Evolutionary conservation across 2,113 vertebrate species (phyloP).

Genomic region (Actenoides lindsayi): DNA sequence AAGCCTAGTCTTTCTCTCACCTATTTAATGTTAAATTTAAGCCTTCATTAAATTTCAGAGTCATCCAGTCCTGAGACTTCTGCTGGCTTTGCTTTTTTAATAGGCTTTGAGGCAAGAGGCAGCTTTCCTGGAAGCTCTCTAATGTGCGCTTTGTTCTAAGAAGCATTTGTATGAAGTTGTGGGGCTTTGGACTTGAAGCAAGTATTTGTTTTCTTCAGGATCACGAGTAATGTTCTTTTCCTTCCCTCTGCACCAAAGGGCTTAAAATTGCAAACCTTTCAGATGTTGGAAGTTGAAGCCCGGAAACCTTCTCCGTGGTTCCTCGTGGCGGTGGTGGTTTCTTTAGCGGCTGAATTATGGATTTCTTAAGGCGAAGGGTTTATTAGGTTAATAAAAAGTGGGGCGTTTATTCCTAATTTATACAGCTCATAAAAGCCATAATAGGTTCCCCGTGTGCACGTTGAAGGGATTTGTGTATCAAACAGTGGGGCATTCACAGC

Average conservation of each 20-base stretch:
- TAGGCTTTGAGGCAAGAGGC: background rate
- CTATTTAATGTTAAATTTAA: background rate
- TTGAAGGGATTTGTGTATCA: background rate
- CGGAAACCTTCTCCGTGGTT: background rate
- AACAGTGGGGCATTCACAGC: background rate
- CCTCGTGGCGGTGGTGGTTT: conserved; percentile 41
- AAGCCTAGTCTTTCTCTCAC: background rate
- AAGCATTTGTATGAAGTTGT: background rate
- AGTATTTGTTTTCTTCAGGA: conserved; percentile 52
- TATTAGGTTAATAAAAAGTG: conserved; percentile 40
- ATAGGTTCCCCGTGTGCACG: background rate
- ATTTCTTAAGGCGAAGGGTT: background rate
- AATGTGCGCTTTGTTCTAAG: background rate
- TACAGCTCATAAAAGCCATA: conserved; percentile 34
- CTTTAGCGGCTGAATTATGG: background rate
- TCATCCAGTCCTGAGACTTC: background rate
- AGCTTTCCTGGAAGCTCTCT: conserved; percentile 1
- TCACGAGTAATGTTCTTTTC: conserved; percentile 27
- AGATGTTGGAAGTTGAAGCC: background rate
- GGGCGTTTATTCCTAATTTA: conserved; percentile 26
- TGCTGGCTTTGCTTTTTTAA: background rate
- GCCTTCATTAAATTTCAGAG: background rate
- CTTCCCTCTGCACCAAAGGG: background rate
- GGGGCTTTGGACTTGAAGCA: conserved; percentile 49
- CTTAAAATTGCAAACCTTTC: conserved; percentile 33